phyloP scores from a whole-genome alignment of 2,888 invertebrate species.

The Metacarcinus magister region DNA sequence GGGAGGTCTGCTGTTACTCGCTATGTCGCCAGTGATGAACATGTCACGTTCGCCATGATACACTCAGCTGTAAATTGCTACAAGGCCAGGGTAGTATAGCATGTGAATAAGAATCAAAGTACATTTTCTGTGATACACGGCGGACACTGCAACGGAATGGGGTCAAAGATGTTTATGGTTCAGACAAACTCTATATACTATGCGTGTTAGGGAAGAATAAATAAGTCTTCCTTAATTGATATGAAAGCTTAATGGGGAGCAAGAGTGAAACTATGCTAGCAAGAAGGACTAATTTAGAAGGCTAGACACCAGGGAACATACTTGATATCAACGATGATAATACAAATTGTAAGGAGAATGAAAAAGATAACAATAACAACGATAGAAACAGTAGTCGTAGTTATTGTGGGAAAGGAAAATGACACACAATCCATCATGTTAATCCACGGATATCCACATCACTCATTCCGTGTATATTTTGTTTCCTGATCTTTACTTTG shows the following conservation, averaged over 20 bases:
- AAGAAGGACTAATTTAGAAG: not conserved
- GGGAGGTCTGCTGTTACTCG: slow-evolving; percentile 33
- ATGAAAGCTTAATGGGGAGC: not conserved
- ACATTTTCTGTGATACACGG: not conserved
- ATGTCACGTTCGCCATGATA: not conserved
- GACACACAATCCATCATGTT: not conserved
- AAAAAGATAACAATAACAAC: not conserved
- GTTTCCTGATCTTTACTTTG: not conserved
- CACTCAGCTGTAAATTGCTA: not conserved
- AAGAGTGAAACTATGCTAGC: not conserved
- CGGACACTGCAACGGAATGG: not conserved
- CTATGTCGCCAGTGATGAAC: not conserved
- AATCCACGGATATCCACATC: not conserved
- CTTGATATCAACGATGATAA: not conserved
- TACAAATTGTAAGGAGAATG: not conserved
- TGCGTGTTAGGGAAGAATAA: slow-evolving; percentile 18
- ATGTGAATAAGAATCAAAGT: not conserved
- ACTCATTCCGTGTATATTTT: not conserved
- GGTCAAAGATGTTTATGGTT: not conserved
- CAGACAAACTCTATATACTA: not conserved
- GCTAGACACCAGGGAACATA: not conserved
- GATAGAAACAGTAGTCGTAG: not conserved
- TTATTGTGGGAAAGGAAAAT: not conserved
- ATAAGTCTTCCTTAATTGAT: slow-evolving; percentile 3
- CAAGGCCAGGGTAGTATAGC: not conserved